These are phyloP conservation scores for Heteronetta atricapilla DNA, from an alignment of 2,113 vertebrate species.

Conservation along the genomic window DNA sequence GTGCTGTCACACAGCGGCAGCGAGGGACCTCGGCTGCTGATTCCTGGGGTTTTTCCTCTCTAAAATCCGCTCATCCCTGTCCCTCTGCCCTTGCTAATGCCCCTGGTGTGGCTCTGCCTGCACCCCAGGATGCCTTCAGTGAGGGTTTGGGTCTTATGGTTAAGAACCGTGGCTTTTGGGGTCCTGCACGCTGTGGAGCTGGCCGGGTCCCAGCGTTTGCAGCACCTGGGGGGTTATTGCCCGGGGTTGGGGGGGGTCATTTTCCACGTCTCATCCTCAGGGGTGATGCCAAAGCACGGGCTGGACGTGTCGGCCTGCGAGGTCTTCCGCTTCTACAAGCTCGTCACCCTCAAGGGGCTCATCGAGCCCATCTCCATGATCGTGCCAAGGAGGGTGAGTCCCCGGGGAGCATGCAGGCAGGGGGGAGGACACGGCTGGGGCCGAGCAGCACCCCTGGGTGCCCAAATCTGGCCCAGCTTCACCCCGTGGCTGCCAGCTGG, in stretches of 20 bases:
- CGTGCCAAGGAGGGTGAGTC: constrained; percentile 93
- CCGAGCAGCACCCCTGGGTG: rapidly evolving
- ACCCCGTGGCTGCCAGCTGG: neutral
- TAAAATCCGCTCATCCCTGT: neutral
- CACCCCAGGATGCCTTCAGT: rapidly evolving
- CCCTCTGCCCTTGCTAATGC: rapidly evolving
- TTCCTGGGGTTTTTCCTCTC: neutral
- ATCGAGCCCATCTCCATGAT: constrained; percentile 99
- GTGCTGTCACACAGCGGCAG: neutral
- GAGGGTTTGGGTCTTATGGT: neutral
- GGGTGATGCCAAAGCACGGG: constrained; percentile 97
- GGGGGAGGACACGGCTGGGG: neutral
- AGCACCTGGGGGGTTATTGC: neutral
- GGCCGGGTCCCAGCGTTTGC: neutral
- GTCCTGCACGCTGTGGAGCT: rapidly evolving
- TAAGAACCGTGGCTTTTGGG: neutral
- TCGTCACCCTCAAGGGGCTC: constrained; percentile 93
- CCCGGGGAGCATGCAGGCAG: neutral
- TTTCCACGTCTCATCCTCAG: constrained; percentile 61
- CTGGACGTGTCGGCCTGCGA: constrained; percentile 93
- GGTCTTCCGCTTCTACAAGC: constrained; percentile 97
- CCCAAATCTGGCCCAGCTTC: rapidly evolving
- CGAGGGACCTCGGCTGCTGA: neutral
- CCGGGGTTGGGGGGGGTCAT: neutral
- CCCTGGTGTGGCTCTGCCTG: neutral